phyloP scores from a whole-genome alignment of 1,140 invertebrate species.

The Drosophila willistoni region DNA sequence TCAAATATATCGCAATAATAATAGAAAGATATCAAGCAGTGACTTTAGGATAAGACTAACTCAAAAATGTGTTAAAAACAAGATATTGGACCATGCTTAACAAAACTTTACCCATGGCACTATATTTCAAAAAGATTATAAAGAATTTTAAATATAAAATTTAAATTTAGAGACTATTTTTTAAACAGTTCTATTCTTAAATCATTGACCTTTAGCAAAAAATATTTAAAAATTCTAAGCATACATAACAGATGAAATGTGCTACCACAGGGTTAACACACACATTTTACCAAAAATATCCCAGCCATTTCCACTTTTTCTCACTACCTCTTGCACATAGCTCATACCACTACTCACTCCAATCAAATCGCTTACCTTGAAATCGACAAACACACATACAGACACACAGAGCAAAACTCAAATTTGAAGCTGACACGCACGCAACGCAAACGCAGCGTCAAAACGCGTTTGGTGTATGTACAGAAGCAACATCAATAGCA shows the following conservation, averaged over 20 bases:
- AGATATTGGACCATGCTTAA: no score
- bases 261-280: background rate
- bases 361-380: slow-evolving; percentile 42
- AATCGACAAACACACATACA: slow-evolving; percentile 19
- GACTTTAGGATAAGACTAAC: no score
- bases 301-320: background rate
- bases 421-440: slow-evolving; percentile 38
- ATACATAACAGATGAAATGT: background rate
- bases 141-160: no score
- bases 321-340: slow-evolving; percentile 4
- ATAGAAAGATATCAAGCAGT: no score
- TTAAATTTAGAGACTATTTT: no score
- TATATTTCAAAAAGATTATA: no score
- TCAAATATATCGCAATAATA: no score
- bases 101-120: no score
- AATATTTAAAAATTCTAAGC: background rate
- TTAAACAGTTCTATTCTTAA: no score
- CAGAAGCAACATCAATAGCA: background rate
- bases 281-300: background rate
- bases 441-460: slow-evolving; percentile 39
- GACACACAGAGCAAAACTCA: slow-evolving; percentile 21
- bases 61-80: no score
- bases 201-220: background rate
- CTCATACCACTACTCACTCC: slow-evolving; percentile 7
- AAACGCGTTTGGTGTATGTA: slow-evolving; percentile 29